Conservation (phyloP, 2,797 vertebrate genomes). For the Microctenopoma stevenorrisi region DNA sequence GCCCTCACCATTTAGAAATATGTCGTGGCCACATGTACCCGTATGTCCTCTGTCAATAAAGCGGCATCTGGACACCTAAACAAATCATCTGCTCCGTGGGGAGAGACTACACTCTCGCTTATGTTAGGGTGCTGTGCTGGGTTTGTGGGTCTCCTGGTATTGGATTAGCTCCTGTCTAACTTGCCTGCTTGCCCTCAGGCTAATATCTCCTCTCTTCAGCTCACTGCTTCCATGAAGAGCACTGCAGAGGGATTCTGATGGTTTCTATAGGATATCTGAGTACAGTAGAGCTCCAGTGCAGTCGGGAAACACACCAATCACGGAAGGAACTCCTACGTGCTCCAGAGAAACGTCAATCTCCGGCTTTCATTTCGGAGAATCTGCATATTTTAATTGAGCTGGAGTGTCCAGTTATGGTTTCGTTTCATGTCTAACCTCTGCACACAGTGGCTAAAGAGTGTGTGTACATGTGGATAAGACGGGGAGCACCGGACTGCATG, state of each 20-base stretch:
- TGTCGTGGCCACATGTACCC: slow-evolving; percentile 37
- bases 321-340: neutral
- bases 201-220: slow-evolving; percentile 34
- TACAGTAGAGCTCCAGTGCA: slow-evolving; percentile 19
- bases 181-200: slow-evolving; percentile 32
- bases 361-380: slow-evolving; percentile 17
- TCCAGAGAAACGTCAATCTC: neutral
- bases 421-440: slow-evolving; percentile 23
- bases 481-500: slow-evolving; percentile 39
- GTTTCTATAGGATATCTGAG: slow-evolving; percentile 31
- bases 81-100: slow-evolving; percentile 42
- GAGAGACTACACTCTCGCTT: slow-evolving; percentile 27
- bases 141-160: slow-evolving; percentile 26
- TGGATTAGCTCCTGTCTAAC: slow-evolving; percentile 36
- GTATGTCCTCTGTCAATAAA: slow-evolving; percentile 44
- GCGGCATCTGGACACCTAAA: slow-evolving; percentile 48
- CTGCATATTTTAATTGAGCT: slow-evolving; percentile 34
- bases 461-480: slow-evolving; percentile 61
- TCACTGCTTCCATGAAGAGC: slow-evolving; percentile 41
- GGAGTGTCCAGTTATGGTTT: slow-evolving; percentile 35
- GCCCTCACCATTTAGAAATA: slow-evolving; percentile 49
- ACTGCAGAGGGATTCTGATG: slow-evolving; percentile 37
- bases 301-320: slow-evolving; percentile 20
- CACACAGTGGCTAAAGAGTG: slow-evolving; percentile 22
- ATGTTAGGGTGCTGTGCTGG: neutral